These are phyloP conservation scores for Melanophora roralis DNA, from an alignment of 2,888 invertebrate genomes.

Conservation along the genomic window DNA sequence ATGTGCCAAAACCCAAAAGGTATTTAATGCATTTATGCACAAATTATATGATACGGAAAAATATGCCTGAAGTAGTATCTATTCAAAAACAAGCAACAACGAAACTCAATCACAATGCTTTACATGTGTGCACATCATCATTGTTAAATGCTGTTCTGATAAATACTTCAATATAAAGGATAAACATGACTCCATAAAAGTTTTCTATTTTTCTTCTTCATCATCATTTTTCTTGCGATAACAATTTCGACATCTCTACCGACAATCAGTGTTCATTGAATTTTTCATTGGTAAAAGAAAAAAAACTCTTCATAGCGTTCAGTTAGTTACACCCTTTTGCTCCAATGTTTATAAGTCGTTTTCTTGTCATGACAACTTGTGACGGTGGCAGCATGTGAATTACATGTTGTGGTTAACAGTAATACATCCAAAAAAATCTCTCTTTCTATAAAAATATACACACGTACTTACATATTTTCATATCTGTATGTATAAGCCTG, in stretches of 20 bases:
- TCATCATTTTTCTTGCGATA: background rate
- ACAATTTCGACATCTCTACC: background rate
- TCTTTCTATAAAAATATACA: too few relatives aligned
- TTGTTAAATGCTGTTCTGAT: constrained; percentile 5
- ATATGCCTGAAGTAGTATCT: constrained; percentile 63
- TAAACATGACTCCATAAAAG: too few relatives aligned
- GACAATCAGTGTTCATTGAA: background rate
- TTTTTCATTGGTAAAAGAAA: background rate
- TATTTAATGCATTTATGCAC: constrained; percentile 29
- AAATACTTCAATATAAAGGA: constrained; percentile 11
- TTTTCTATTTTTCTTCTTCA: background rate
- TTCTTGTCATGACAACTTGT: constrained; percentile 43
- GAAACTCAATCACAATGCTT: background rate
- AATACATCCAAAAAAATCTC: too few relatives aligned
- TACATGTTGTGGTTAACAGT: constrained; percentile 48
- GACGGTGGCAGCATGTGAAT: constrained; percentile 33
- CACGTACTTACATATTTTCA: background rate
- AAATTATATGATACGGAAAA: constrained; percentile 52
- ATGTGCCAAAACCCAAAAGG: background rate
- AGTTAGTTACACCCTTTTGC: constrained; percentile 15
- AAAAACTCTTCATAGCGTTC: background rate
- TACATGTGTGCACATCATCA: background rate
- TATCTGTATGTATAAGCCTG: background rate
- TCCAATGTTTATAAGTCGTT: constrained; percentile 39
- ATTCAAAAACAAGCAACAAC: constrained; percentile 60